Evolutionary conservation across 2,113 vertebrate species (phyloP).

Genomic region (Thunnus thynnus): DNA sequence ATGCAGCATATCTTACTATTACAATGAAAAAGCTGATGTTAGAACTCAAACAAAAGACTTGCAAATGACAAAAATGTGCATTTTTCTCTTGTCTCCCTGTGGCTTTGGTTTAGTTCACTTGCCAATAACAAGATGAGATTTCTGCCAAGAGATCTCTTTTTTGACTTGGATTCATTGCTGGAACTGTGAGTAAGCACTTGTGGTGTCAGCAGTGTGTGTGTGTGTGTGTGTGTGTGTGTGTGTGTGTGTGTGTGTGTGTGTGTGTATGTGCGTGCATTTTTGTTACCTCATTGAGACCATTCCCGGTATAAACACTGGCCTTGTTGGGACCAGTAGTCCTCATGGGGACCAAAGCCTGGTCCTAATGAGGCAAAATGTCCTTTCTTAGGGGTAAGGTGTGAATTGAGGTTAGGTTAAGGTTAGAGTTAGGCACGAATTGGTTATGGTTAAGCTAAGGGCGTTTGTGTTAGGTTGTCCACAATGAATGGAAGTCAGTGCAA

Average conservation of each 20-base stretch:
- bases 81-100: constrained; percentile 34
- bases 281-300: too few species aligned
- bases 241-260: constrained; percentile 35
- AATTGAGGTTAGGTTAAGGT: too few species aligned
- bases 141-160: constrained; percentile 94
- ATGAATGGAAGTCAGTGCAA: too few species aligned
- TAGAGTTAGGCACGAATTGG: too few species aligned
- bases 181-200: constrained; percentile 93
- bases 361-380: too few species aligned
- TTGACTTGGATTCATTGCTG: constrained; percentile 95
- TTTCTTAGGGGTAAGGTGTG: too few species aligned
- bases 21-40: background rate
- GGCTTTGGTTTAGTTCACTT: constrained; percentile 89
- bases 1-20: background rate
- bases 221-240: constrained; percentile 44
- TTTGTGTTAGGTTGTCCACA: too few species aligned
- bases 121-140: constrained; percentile 95
- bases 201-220: constrained; percentile 54
- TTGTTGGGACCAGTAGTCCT: too few species aligned
- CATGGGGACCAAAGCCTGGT: too few species aligned
- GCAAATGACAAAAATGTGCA: background rate
- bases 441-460: too few species aligned
- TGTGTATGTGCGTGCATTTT: background rate
- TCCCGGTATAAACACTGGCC: too few species aligned
- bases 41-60: background rate